These are phyloP conservation scores for Plusia festucae DNA, from an alignment of 2,888 invertebrate species.

Conservation along the genomic window DNA sequence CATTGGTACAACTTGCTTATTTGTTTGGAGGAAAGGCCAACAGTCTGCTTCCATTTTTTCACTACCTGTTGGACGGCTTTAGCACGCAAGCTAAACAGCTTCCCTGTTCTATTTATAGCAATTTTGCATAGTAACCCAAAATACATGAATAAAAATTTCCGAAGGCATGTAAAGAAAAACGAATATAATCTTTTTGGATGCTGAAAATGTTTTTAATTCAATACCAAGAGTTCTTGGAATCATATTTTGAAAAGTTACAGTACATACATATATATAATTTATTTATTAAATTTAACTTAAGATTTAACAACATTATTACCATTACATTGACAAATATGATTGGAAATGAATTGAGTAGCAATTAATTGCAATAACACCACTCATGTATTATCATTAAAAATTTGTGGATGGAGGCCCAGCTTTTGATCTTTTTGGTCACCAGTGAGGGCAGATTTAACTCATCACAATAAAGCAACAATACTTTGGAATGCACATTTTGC, in stretches of 20 bases:
- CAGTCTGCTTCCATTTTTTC: background rate
- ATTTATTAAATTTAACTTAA: slow-evolving; percentile 15
- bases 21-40: background rate
- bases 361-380: slow-evolving; percentile 7
- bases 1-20: background rate
- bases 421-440: slow-evolving; percentile 41
- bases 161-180: too few species aligned
- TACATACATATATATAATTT: slow-evolving; percentile 12
- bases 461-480: slow-evolving; percentile 25
- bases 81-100: too few species aligned
- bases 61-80: background rate
- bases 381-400: slow-evolving; percentile 6
- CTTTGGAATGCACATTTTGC: slow-evolving; percentile 52
- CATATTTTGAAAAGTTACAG: slow-evolving; percentile 21
- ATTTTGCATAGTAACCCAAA: too few species aligned
- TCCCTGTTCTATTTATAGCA: too few species aligned
- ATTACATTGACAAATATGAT: slow-evolving; percentile 8
- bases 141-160: slow-evolving; percentile 13
- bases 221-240: slow-evolving; percentile 45
- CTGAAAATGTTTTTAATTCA: slow-evolving; percentile 43
- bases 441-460: slow-evolving; percentile 30
- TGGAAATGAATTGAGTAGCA: slow-evolving; percentile 16
- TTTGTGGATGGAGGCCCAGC: slow-evolving; percentile 14
- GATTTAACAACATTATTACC: background rate
- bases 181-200: too few species aligned